phyloP scores from a whole-genome alignment of 2,797 vertebrate genomes.

The Podarcis lilfordi region DNA sequence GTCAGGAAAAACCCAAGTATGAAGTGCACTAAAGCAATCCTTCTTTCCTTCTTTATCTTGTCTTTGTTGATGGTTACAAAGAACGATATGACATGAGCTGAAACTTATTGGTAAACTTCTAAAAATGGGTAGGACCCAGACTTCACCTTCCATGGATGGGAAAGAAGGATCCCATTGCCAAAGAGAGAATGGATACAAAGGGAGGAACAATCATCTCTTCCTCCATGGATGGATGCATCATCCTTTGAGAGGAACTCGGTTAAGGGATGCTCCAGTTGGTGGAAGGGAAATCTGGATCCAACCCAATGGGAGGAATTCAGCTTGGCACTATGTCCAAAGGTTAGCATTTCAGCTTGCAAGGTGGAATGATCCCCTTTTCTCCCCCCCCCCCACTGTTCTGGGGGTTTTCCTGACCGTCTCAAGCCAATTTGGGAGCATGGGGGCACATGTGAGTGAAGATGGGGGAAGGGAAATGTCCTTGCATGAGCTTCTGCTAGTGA shows the following conservation, averaged over 20 bases:
- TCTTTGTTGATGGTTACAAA: background rate
- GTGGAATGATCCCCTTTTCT: too few relatives aligned
- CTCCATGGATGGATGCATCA: background rate
- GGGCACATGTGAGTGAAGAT: too few relatives aligned
- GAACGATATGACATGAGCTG: background rate
- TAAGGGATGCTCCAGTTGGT: background rate
- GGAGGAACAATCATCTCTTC: background rate
- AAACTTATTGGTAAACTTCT: conserved; percentile 1
- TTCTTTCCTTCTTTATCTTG: conserved; percentile 5
- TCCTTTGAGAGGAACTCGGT: background rate
- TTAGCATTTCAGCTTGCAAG: too few relatives aligned
- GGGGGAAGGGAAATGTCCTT: too few relatives aligned
- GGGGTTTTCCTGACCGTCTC: too few relatives aligned
- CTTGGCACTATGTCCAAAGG: too few relatives aligned
- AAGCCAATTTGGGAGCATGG: too few relatives aligned
- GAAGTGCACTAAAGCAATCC: conserved; percentile 56
- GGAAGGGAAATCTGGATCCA: too few relatives aligned
- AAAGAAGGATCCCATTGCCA: background rate
- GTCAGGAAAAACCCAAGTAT: conserved; percentile 59
- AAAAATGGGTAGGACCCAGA: background rate
- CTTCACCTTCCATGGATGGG: background rate
- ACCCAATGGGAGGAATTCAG: too few relatives aligned
- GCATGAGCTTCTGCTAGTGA: too few relatives aligned
- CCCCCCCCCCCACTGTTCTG: too few relatives aligned
- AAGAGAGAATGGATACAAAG: background rate